Evolutionary conservation across 2,888 invertebrate species (phyloP).

Genomic region (Phymatocera aterrima): DNA sequence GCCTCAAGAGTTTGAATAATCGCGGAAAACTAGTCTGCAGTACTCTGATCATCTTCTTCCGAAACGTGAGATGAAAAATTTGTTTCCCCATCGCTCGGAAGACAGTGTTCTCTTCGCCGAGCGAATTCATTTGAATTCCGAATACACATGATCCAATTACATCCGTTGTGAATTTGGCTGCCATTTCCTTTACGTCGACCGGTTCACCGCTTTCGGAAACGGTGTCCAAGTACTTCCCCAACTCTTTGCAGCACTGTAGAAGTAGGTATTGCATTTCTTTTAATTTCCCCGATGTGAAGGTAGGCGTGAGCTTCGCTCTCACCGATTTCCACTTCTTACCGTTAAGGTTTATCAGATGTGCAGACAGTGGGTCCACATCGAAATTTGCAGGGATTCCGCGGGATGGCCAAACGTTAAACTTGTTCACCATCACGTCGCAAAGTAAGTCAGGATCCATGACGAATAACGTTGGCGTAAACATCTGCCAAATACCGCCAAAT

Average conservation of each 20-base stretch:
- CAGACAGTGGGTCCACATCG: constrained; percentile 79
- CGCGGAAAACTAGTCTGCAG: constrained; percentile 65
- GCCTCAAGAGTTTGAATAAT: constrained; percentile 64
- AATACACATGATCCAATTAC: constrained; percentile 74
- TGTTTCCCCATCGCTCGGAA: constrained; percentile 60
- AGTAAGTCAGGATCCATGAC: constrained; percentile 80
- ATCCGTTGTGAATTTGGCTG: constrained; percentile 72
- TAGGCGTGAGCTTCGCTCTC: constrained; percentile 80
- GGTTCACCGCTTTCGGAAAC: constrained; percentile 67
- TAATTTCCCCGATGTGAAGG: constrained; percentile 82
- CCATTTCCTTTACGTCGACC: constrained; percentile 61
- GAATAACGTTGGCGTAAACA: constrained; percentile 79
- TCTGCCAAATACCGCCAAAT: constrained; percentile 80
- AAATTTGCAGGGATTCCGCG: constrained; percentile 81
- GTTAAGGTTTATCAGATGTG: constrained; percentile 78
- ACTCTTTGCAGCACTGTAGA: constrained; percentile 77
- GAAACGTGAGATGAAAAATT: constrained; percentile 51
- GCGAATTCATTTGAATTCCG: constrained; percentile 71
- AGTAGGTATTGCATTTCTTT: constrained; percentile 81
- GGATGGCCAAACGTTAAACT: constrained; percentile 81
- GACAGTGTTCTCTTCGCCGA: constrained; percentile 67
- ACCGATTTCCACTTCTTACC: constrained; percentile 81
- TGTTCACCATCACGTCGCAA: constrained; percentile 77
- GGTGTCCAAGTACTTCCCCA: constrained; percentile 74
- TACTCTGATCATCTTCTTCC: constrained; percentile 37